These are phyloP conservation scores for Myopa testacea DNA, from an alignment of 2,888 invertebrate genomes.

Conservation along the genomic window DNA sequence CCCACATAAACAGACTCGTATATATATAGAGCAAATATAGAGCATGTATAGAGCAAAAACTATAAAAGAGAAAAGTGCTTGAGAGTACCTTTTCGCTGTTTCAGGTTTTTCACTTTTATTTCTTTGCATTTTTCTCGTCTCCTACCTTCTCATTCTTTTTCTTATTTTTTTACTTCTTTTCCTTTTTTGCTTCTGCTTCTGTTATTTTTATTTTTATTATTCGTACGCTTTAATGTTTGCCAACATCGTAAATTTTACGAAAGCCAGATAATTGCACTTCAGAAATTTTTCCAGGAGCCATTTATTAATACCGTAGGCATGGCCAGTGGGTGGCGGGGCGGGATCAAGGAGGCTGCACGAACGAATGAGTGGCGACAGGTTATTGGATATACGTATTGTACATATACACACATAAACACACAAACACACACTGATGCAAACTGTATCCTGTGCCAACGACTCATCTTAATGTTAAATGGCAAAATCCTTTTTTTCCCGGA, in stretches of 20 bases:
- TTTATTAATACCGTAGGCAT: conserved; percentile 19
- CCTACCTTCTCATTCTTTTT: not conserved
- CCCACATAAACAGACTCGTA: no score
- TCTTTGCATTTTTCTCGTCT: no score
- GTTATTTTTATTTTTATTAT: conserved; percentile 11
- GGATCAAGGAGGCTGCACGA: not conserved
- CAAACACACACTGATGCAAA: not conserved
- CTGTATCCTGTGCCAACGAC: not conserved
- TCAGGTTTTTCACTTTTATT: no score
- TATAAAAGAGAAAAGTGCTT: no score
- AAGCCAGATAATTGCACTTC: conserved; percentile 34
- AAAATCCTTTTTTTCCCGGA: conserved; percentile 15
- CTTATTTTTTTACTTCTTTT: no score
- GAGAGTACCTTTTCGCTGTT: no score
- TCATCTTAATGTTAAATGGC: not conserved
- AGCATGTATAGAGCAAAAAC: no score
- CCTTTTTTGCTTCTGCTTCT: not conserved
- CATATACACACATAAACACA: conserved; percentile 16
- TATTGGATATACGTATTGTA: not conserved
- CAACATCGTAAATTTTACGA: conserved; percentile 26
- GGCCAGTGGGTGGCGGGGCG: not conserved
- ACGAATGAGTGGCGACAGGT: not conserved
- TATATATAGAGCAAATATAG: no score
- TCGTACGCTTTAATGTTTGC: conserved; percentile 10
- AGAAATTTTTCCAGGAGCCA: conserved; percentile 31